Conservation (phyloP, 2,888 invertebrate genomes). For the Netelia virgata region DNA sequence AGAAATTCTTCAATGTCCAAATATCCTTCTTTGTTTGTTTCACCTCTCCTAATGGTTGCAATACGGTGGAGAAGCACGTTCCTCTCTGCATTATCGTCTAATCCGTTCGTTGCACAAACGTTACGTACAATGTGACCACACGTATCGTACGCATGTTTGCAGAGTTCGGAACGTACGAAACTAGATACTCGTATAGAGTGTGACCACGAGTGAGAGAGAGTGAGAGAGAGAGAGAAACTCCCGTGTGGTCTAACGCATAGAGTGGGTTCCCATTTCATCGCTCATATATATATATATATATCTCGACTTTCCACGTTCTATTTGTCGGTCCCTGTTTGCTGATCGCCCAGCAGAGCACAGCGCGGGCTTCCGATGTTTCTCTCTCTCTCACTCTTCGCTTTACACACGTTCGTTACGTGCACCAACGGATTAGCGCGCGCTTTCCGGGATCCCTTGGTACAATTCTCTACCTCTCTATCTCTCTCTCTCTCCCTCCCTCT, state of each 20-base stretch:
- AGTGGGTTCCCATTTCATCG: conserved; percentile 9
- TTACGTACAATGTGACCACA: conserved; percentile 1
- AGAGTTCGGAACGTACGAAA: not conserved
- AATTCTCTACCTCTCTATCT: not conserved
- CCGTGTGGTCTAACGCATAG: conserved; percentile 18
- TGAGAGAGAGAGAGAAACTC: conserved; percentile 33
- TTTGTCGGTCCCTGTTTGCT: conserved; percentile 65
- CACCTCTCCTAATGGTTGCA: conserved; percentile 17
- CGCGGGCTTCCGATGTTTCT: not conserved
- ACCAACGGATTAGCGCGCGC: conserved; percentile 58
- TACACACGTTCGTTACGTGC: conserved; percentile 60
- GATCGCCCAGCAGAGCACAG: conserved; percentile 54
- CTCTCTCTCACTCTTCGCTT: conserved; percentile 34
- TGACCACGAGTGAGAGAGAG: conserved; percentile 6
- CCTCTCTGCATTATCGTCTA: conserved; percentile 28
- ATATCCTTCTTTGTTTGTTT: conserved; percentile 15
- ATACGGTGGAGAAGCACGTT: conserved; percentile 44
- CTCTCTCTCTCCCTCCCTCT: not conserved
- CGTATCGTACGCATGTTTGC: not conserved
- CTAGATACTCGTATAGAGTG: not conserved
- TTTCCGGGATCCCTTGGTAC: conserved; percentile 33
- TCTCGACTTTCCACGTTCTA: conserved; percentile 53
- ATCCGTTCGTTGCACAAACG: conserved; percentile 1
- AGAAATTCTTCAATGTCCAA: conserved; percentile 39
- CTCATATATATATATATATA: conserved; percentile 17